Evolutionary conservation across 2,797 vertebrate species (phyloP).

Genomic region (Dicrostonyx torquatus): DNA sequence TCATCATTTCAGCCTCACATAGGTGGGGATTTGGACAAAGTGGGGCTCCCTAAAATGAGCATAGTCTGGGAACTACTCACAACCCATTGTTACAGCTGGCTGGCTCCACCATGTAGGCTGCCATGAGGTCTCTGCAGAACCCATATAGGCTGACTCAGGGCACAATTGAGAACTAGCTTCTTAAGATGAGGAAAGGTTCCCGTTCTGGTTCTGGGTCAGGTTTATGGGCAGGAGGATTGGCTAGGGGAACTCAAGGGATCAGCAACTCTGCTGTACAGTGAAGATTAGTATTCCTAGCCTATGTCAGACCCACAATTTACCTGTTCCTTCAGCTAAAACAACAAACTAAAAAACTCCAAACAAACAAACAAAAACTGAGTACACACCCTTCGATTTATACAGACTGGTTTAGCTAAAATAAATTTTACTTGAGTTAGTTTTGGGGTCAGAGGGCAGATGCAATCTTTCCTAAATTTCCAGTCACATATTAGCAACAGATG

Average conservation of each 20-base stretch:
- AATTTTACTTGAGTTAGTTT: slow-evolving; percentile 23
- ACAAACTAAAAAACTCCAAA: background rate
- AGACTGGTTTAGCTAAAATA: slow-evolving; percentile 45
- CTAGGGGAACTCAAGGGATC: background rate
- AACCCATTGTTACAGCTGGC: background rate
- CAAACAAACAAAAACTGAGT: background rate
- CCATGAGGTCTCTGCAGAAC: background rate
- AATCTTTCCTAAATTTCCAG: slow-evolving; percentile 46
- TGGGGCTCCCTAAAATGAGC: background rate
- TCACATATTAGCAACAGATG: slow-evolving; percentile 39
- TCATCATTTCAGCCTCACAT: background rate
- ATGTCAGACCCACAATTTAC: background rate
- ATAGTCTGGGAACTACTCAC: background rate
- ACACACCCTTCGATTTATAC: background rate
- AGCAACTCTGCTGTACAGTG: background rate
- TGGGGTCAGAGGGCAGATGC: background rate
- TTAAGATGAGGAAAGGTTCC: background rate
- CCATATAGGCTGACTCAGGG: background rate
- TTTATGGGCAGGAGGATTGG: background rate
- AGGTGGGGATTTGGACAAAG: background rate
- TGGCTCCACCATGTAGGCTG: background rate
- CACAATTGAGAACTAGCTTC: background rate
- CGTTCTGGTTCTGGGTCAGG: background rate
- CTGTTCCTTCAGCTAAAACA: background rate
- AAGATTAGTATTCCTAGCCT: background rate